These are phyloP conservation scores for Marmota flaviventris DNA, from an alignment of 2,113 vertebrate genomes.

Conservation along the genomic window DNA sequence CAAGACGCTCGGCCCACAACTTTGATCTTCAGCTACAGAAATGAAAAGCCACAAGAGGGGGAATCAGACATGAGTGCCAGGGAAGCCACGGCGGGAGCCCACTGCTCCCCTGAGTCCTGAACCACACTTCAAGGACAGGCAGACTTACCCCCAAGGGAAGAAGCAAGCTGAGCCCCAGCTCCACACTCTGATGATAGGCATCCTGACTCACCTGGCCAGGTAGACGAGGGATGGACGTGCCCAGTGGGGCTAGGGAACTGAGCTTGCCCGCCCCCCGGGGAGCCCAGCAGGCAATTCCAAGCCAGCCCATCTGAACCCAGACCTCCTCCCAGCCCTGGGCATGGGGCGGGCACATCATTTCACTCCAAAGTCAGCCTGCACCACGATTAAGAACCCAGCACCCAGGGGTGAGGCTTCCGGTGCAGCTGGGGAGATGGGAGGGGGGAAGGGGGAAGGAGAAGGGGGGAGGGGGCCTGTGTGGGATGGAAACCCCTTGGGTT, in stretches of 20 bases:
- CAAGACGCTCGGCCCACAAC: background rate
- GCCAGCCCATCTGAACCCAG: accelerated
- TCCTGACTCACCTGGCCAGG: accelerated
- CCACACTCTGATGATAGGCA: accelerated
- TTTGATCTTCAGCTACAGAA: background rate
- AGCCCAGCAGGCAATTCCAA: background rate
- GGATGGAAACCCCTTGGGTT: background rate
- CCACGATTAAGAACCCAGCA: too few relatives aligned
- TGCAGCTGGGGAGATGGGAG: too few relatives aligned
- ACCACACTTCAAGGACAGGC: background rate
- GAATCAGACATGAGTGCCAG: background rate
- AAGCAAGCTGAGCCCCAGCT: accelerated
- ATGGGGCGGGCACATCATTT: accelerated
- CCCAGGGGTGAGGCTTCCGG: accelerated
- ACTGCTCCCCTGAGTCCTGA: accelerated
- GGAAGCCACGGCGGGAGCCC: accelerated
- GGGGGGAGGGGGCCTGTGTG: too few relatives aligned
- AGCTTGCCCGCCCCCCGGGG: accelerated
- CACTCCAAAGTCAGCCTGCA: background rate
- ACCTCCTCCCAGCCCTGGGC: background rate
- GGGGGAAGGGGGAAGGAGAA: accelerated
- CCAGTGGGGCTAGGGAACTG: accelerated
- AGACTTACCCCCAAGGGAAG: background rate
- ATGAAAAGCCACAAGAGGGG: background rate
- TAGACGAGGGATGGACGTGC: accelerated